Conservation (phyloP, 1,140 invertebrate species). For the Caenorhabditis tropicalis region DNA sequence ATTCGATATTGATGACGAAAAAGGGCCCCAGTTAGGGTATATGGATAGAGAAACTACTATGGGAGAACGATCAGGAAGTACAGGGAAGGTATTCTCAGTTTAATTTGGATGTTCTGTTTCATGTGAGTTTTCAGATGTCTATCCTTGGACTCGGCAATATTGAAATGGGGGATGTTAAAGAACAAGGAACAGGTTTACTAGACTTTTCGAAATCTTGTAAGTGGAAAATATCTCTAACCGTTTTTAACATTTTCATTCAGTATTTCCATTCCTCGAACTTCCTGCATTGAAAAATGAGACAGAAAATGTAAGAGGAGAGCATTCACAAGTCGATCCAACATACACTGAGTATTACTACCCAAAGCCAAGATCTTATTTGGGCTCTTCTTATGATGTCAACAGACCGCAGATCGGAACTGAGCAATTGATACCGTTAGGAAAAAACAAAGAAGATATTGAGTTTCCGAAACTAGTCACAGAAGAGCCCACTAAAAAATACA, state of each 20-base stretch:
- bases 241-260: not conserved
- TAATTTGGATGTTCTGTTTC: not conserved
- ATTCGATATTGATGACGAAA: conserved; percentile 35
- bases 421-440: not conserved
- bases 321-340: conserved; percentile 42
- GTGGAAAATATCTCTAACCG: not conserved
- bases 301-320: not conserved
- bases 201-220: conserved; percentile 53
- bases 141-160: conserved; percentile 45
- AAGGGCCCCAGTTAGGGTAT: conserved; percentile 48
- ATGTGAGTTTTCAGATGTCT: conserved; percentile 40
- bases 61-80: conserved; percentile 45
- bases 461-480: not conserved
- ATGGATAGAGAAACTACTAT: conserved; percentile 53
- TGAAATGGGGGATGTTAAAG: conserved; percentile 38
- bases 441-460: conserved; percentile 23
- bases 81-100: not conserved
- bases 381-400: not conserved
- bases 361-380: not conserved
- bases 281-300: conserved; percentile 48
- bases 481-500: not conserved
- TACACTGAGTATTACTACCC: conserved; percentile 41
- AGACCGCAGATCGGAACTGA: not conserved
- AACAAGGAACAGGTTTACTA: conserved; percentile 53
- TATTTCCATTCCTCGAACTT: conserved; percentile 53